Conservation (phyloP, 2,797 vertebrate species). For the Triplophysa bombifrons region DNA sequence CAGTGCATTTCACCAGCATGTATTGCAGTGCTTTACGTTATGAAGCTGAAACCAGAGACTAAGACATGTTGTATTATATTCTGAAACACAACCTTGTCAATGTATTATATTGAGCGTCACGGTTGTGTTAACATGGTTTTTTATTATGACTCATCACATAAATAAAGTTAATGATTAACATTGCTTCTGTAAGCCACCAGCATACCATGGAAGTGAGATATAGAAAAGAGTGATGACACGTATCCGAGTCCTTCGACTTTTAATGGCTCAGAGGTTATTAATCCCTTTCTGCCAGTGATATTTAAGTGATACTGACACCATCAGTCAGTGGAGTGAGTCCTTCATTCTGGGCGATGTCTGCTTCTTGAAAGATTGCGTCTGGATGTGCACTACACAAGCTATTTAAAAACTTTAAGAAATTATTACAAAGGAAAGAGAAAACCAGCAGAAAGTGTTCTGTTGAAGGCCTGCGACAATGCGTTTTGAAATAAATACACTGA, state of each 20-base stretch:
- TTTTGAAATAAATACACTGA: neutral
- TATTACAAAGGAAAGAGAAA: neutral
- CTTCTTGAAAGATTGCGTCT: constrained; percentile 4
- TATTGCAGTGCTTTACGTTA: neutral
- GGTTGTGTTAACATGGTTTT: neutral
- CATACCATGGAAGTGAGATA: neutral
- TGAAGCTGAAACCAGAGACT: neutral
- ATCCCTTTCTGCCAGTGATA: constrained; percentile 6
- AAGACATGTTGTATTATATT: neutral
- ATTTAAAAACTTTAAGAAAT: constrained; percentile 16
- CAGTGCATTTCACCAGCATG: neutral
- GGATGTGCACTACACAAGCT: neutral
- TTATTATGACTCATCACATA: constrained; percentile 6
- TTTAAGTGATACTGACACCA: constrained; percentile 15
- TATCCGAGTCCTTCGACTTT: constrained; percentile 21
- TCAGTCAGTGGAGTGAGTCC: constrained; percentile 9
- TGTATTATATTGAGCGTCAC: neutral
- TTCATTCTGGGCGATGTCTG: neutral
- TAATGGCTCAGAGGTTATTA: constrained; percentile 23
- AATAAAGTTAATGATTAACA: constrained; percentile 8
- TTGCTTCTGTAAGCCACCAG: constrained; percentile 4
- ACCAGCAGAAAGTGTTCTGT: neutral
- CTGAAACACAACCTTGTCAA: neutral
- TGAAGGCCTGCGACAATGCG: too few relatives aligned
- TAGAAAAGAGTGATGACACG: neutral